phyloP scores from a whole-genome alignment of 1,140 invertebrate genomes.

The Zaprionus camerounensis region DNA sequence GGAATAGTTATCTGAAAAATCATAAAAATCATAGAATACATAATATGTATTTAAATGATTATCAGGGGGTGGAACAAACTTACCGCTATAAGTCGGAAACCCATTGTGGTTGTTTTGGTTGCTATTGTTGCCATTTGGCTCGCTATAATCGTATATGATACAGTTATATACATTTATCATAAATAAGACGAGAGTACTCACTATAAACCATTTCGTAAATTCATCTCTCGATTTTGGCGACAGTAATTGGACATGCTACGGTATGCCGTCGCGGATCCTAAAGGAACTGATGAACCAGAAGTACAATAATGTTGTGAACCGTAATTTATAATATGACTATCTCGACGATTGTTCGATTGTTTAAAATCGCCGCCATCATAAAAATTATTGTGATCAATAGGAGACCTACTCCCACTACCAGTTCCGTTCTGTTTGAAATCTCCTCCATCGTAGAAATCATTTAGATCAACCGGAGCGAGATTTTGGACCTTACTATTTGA shows the following conservation, averaged over 20 bases:
- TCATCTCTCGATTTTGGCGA: conserved; percentile 41
- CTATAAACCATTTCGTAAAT: conserved; percentile 51
- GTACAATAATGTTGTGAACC: not conserved
- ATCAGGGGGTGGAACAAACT: not conserved
- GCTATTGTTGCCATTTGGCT: not conserved
- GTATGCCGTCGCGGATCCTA: conserved; percentile 23
- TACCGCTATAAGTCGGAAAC: not conserved
- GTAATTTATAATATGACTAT: not conserved
- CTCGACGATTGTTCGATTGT: not conserved
- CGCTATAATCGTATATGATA: not conserved
- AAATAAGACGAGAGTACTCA: conserved; percentile 6
- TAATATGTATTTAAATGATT: not conserved
- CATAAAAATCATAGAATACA: not conserved
- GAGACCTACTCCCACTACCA: not conserved
- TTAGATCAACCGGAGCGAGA: not conserved
- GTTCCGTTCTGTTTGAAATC: not conserved
- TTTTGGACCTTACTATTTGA: not conserved
- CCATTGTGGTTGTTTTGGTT: not conserved
- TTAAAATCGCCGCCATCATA: conserved; percentile 5
- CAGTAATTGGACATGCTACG: conserved; percentile 17
- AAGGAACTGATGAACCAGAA: not conserved
- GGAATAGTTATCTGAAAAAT: not conserved
- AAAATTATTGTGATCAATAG: not conserved
- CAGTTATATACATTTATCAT: not conserved
- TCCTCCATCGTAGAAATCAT: conserved; percentile 1